Base-by-base conservation (phyloP, 2,113 vertebrate species). In the Parotia lawesii region DNA sequence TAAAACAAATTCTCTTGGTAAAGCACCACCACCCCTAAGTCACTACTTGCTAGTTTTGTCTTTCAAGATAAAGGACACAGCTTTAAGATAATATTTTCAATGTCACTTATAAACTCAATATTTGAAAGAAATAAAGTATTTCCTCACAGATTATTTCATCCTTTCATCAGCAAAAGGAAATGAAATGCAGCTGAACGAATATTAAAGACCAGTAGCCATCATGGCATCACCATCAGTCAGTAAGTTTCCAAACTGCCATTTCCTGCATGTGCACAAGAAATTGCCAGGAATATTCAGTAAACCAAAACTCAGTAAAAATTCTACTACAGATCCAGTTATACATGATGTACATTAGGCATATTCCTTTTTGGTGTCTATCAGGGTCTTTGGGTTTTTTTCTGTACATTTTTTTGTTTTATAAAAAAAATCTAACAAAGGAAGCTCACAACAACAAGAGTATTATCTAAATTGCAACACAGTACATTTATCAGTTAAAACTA, bases 301-400 rank as follows among this genome's bases (percentile, higher is more conserved):
- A 84, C 24, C 84, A 75, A 92, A 74, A 74, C 69, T 87, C 24
- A 1, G 66, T 85, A 93, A 94, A 92, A 90, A 64, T 57, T 74
- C 57, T 64, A 78, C 40, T 94, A 78, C 27, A 81, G 60, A 92
- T 95, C 73, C 86, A 90, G 88, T 93, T 90, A 67, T 60, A 95
- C 89, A 93, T 67, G 65, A 95, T 91, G 67, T 81, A 87, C 87
- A 96, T 81, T 79, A 90, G 73, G 88, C 58, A 86, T 85, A 82
- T 48, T 95, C 47, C 85, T 97, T 97, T 98, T 97, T 97, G 96
- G 97, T 94, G 95, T 96, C 72, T 96, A 48, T 90, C 87, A 95
- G 67, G 74, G 90, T 98, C 98, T 98, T 98, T 98, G 97, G 98
- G 97, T 77, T 96, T 77, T 97, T 97, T 97, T 90, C 93, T 77